These are phyloP conservation scores for Poecile montanus DNA, from an alignment of 2,797 vertebrate genomes.

Conservation along the genomic window DNA sequence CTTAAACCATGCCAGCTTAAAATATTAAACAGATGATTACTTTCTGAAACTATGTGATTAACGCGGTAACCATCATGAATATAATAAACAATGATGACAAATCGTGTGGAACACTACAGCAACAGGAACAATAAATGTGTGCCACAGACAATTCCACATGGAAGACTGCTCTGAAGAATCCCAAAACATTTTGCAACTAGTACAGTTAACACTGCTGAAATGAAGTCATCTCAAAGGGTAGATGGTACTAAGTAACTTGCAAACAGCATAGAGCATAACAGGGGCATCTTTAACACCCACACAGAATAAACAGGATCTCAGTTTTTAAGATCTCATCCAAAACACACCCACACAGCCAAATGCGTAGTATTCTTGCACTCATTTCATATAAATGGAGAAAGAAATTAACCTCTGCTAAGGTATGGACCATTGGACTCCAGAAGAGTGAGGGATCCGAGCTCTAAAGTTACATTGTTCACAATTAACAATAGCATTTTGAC, in stretches of 20 bases:
- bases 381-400: conserved; percentile 6
- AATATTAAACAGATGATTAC: not conserved
- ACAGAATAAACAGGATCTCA: conserved; percentile 28
- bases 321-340: conserved; percentile 24
- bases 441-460: not conserved
- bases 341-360: conserved; percentile 18
- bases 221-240: not conserved
- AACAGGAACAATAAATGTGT: not conserved
- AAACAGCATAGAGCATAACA: not conserved
- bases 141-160: not conserved
- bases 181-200: not conserved
- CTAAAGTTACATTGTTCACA: not conserved
- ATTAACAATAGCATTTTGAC: conserved; percentile 14
- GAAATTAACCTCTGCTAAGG: not conserved
- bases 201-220: not conserved
- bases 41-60: not conserved
- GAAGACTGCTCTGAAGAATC: not conserved
- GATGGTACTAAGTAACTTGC: not conserved
- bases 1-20: not conserved
- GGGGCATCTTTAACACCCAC: conserved; percentile 13
- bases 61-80: accelerated
- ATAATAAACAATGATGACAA: not conserved
- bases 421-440: not conserved
- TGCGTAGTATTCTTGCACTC: not conserved
- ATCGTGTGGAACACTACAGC: not conserved